phyloP scores from a whole-genome alignment of 2,888 invertebrate genomes.

The Notocelia uddmanniana region DNA sequence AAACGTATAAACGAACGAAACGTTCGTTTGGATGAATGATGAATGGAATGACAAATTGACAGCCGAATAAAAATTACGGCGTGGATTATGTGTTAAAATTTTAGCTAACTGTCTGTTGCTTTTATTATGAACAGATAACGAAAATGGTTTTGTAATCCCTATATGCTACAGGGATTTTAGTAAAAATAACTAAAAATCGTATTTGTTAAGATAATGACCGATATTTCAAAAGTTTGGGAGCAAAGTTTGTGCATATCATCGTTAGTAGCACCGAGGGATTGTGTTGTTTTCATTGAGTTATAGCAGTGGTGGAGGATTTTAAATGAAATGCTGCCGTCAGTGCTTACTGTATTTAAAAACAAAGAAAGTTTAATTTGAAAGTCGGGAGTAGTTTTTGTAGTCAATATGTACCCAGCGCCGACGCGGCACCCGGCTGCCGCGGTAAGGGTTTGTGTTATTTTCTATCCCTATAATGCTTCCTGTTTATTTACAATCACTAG shows the following conservation, averaged over 20 bases:
- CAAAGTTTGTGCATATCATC: constrained; percentile 85
- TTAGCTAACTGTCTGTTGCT: constrained; percentile 68
- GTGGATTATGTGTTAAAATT: constrained; percentile 77
- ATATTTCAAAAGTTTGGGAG: constrained; percentile 77
- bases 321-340: constrained; percentile 73
- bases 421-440: constrained; percentile 91
- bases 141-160: constrained; percentile 50
- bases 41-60: constrained; percentile 66
- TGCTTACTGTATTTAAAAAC: constrained; percentile 66
- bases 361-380: constrained; percentile 74
- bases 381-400: constrained; percentile 52
- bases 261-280: constrained; percentile 73
- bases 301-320: constrained; percentile 69
- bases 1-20: constrained; percentile 47
- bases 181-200: constrained; percentile 60
- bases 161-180: constrained; percentile 54
- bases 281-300: constrained; percentile 73
- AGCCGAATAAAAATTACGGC: constrained; percentile 80
- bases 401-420: constrained; percentile 90
- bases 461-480: constrained; percentile 48
- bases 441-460: constrained; percentile 87
- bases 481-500: constrained; percentile 49
- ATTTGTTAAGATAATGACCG: constrained; percentile 75
- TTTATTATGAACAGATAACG: constrained; percentile 57
- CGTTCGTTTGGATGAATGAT: constrained; percentile 51